These are phyloP conservation scores for Orchesella cincta DNA, from an alignment of 1,140 invertebrate genomes.

Conservation along the genomic window DNA sequence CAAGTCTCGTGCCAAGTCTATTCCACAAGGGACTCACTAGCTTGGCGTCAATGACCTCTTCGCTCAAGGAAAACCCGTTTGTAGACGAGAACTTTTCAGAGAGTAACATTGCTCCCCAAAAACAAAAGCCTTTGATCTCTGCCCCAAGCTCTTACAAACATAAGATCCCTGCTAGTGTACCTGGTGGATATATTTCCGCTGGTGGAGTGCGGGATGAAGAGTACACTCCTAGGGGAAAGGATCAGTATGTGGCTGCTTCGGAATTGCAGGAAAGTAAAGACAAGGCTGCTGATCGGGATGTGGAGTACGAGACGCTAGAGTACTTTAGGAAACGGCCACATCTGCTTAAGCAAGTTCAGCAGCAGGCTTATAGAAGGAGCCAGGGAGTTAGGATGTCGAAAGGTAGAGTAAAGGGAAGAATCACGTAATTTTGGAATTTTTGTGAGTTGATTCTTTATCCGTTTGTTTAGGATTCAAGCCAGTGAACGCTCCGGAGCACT, in stretches of 20 bases:
- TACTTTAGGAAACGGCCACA: constrained; percentile 50
- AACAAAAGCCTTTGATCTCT: not conserved
- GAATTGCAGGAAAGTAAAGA: not conserved
- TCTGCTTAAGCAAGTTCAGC: constrained; percentile 20
- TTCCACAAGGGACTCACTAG: constrained; percentile 28
- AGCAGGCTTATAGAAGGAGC: not conserved
- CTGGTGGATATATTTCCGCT: constrained; percentile 25
- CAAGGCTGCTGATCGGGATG: not conserved
- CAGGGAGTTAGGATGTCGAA: constrained; percentile 7
- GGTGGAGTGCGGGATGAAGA: not conserved
- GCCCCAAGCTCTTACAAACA: not conserved
- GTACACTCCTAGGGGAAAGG: not conserved
- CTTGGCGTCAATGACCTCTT: constrained; percentile 28
- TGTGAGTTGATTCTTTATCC: not conserved
- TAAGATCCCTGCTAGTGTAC: constrained; percentile 30
- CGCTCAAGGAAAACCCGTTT: constrained; percentile 32
- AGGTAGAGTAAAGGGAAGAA: not conserved
- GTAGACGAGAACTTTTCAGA: constrained; percentile 7
- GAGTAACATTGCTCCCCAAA: not conserved
- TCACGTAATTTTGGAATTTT: not conserved
- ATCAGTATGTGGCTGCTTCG: not conserved
- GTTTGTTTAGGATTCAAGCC: constrained; percentile 42
- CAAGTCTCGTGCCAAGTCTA: constrained; percentile 6
- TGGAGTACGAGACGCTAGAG: constrained; percentile 47
- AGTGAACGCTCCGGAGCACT: constrained; percentile 16